These are phyloP conservation scores for Bufo bufo DNA, from an alignment of 2,113 vertebrate genomes.

Conservation along the genomic window DNA sequence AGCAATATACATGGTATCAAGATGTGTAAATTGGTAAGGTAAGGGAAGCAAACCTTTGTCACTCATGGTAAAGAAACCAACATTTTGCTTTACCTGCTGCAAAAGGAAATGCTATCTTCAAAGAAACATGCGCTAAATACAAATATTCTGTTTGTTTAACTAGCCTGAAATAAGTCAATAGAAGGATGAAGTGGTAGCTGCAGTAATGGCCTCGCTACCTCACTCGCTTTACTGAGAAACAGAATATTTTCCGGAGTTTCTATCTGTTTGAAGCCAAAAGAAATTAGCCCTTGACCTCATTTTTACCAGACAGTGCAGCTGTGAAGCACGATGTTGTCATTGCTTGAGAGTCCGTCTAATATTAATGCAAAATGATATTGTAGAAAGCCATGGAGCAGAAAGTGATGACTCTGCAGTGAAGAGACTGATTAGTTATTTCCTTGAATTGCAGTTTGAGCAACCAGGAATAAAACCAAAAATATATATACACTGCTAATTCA, in stretches of 20 bases:
- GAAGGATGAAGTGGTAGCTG: background rate
- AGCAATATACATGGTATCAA: too few relatives aligned
- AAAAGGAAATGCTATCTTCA: background rate
- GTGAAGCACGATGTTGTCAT: conserved; percentile 37
- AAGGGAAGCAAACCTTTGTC: too few relatives aligned
- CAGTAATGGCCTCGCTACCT: background rate
- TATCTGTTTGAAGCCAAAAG: conserved; percentile 43
- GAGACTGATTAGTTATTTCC: conserved; percentile 15
- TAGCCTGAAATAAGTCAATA: background rate
- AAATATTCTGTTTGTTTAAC: background rate
- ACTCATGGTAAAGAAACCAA: too few relatives aligned
- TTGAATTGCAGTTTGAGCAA: background rate
- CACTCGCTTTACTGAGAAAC: conserved; percentile 30
- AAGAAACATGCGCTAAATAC: background rate
- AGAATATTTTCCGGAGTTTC: conserved; percentile 38
- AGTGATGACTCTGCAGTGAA: conserved; percentile 30
- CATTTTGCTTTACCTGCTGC: too few relatives aligned
- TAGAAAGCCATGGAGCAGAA: background rate
- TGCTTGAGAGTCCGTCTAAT: conserved; percentile 12
- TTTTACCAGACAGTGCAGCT: conserved; percentile 50
- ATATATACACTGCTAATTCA: background rate
- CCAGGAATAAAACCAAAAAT: background rate
- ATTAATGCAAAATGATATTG: background rate
- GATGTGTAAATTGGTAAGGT: too few relatives aligned
- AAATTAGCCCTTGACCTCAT: conserved; percentile 54